A percentile compares a stretch with the other conserved stretches of the same genome.
Evolutionary conservation across 2,113 vertebrate species (phyloP).

Genomic region (Nycticryphes semicollaris): DNA sequence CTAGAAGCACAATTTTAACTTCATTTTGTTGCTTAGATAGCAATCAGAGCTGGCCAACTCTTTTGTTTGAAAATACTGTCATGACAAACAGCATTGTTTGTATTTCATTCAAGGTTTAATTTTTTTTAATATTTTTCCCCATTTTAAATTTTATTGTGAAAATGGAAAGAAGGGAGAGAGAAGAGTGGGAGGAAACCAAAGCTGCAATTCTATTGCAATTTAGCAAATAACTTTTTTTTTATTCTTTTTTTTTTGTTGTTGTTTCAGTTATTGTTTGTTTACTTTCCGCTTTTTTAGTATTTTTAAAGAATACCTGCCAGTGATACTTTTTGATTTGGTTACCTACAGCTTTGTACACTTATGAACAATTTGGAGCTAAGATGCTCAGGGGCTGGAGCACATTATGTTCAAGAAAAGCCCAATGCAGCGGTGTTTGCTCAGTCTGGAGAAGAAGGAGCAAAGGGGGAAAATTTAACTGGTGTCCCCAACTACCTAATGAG

Average conservation of each 20-base stretch:
- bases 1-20: neutral
- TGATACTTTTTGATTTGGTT: neutral
- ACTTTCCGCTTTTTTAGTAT: neutral
- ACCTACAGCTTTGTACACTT: neutral
- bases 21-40: slow-evolving; percentile 4
- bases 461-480: neutral
- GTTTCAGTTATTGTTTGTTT: neutral
- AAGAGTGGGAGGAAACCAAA: neutral
- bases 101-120: neutral
- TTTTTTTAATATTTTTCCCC: neutral
- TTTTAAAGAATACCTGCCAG: neutral
- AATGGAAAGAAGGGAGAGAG: neutral
- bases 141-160: neutral
- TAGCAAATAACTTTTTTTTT: neutral
- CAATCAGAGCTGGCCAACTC: neutral
- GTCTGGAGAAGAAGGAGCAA: neutral
- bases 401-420: neutral
- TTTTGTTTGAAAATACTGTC: neutral
- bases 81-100: neutral
- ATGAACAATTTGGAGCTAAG: neutral
- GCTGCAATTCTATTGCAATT: neutral
- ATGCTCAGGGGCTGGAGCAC: neutral
- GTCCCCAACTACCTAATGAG: neutral
- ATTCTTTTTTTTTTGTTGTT: too few relatives aligned
- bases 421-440: neutral